Evolutionary conservation across 2,888 invertebrate species (phyloP), one percentile per base, ranked within the genome.

Genomic region (Heliconius cydno): DNA sequence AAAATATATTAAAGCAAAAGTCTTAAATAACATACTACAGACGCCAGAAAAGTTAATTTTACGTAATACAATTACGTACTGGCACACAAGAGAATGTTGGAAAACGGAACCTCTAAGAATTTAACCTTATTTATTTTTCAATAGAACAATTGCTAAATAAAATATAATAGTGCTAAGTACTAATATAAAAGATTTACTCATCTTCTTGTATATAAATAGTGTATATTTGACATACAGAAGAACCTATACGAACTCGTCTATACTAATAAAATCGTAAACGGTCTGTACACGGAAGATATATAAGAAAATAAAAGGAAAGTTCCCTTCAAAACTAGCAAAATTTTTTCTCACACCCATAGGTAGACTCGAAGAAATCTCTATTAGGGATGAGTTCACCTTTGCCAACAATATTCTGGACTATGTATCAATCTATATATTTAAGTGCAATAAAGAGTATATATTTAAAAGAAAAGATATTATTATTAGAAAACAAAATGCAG

Each of bases 91-190:
- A 70, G 15, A 41, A 7, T 12, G n/a, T 68, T n/a, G 41, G 68
- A 34, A 68, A 68, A 68, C n/a, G 68, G 68, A 70, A 70, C 6
- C 70, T 70, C 41, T 6, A 41, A 41, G 70, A 70, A 41, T 9
- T 41, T 70, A 41, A 70, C 41, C 38, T 25, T 38, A n/a, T 70
- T 70, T 25, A n/a, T 25, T 70, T 70, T 46, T 25, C 41, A 38
- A 68, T 41, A 70, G 15, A 46, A 46, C 41, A 46, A 70, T 46
- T 68, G 68, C 38, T 68, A 41, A 68, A 38, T 25, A 22, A 68
- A 38, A 41, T 68, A 68, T 68, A n/a, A 41, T 28, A 38, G 38
- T n/a, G 38, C 13, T 38, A 38, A 68, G 12, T 34, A 34, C 34
- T 67, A 34, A 38, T 38, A n/a, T 3, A 25, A 38, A 19, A 34